These are phyloP conservation scores for Cerastis leucographa DNA, from an alignment of 2,888 invertebrate species.

Conservation along the genomic window DNA sequence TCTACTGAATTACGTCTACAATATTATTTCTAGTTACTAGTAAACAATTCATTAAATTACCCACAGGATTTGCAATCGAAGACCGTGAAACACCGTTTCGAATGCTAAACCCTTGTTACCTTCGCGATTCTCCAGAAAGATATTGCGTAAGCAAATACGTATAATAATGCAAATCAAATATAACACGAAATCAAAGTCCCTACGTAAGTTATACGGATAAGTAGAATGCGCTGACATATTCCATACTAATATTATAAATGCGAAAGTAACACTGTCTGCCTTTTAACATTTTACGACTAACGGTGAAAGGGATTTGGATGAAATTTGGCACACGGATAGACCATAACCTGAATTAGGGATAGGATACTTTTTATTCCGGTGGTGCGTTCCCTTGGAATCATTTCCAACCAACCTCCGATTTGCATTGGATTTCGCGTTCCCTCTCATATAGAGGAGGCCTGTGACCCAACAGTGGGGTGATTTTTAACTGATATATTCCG, in stretches of 20 bases:
- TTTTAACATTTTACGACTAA: not conserved
- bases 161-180: constrained; percentile 38
- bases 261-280: not conserved
- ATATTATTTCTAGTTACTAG: not conserved
- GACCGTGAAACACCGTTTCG: constrained; percentile 7
- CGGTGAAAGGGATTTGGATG: not conserved
- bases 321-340: not conserved
- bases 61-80: not conserved
- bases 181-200: constrained; percentile 44
- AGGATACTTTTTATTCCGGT: not conserved
- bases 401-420: not conserved
- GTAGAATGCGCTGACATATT: constrained; percentile 45
- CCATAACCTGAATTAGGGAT: not conserved
- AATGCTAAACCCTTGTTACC: constrained; percentile 15
- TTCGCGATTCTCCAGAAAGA: constrained; percentile 27
- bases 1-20: not conserved
- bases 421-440: not conserved
- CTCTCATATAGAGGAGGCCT: not conserved
- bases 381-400: not conserved
- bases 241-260: not conserved
- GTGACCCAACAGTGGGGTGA: not conserved
- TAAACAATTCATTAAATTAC: not conserved
- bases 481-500: not conserved
- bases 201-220: constrained; percentile 29
- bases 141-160: constrained; percentile 27